Base-by-base conservation (phyloP, 2,888 invertebrate genomes). In the Ryuthela nishihirai region DNA sequence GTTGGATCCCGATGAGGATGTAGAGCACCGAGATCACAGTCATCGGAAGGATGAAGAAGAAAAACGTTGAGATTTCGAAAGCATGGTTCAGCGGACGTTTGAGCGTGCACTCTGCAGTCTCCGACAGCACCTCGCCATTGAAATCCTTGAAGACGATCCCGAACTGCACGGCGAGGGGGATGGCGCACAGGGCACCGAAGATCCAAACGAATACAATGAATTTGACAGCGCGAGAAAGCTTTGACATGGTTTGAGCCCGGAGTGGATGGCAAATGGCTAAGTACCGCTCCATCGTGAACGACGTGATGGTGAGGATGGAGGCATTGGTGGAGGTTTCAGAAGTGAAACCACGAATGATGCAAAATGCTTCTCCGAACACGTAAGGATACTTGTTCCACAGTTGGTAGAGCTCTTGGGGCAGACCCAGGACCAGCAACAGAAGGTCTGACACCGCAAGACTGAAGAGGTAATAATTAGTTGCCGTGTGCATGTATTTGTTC, bases 191-290 rank as follows among this genome's bases (percentile, higher is more conserved):
- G 1, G 71, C 67, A 1, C 89, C 87, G 45, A 85, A 73, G 9
- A 87, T 71, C 92, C 92, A 93, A 68, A 90, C 85, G 3, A 81
- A 76, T 17, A 88, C 73, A 34, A 94, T 87, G 66, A 87, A 85
- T 67, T 86, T 83, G 45, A 89, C 81, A 2, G 88, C 90, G 50
- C 92, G 80, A 24, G 86, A 85, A 26, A 90, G 43, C 38, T 64
- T 65, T 7, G 67, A 66, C 65, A 66, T 67, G 12, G 65, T 65
- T 23, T 66, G 67, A 3, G 67, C 65, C 70, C 84, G 79, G 69
- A 92, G 87, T 0, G 92, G 92, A 70, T 87, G 85, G 70, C 89
- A 89, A 67, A 90, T 89, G 44, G 89, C 89, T 35, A 89, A 83
- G 72, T 89, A 93, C 62, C 92, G 79, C 72, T 91, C 91, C 35